Base-by-base conservation (phyloP, 2,797 vertebrate genomes). In the Cyclura pinguis region DNA sequence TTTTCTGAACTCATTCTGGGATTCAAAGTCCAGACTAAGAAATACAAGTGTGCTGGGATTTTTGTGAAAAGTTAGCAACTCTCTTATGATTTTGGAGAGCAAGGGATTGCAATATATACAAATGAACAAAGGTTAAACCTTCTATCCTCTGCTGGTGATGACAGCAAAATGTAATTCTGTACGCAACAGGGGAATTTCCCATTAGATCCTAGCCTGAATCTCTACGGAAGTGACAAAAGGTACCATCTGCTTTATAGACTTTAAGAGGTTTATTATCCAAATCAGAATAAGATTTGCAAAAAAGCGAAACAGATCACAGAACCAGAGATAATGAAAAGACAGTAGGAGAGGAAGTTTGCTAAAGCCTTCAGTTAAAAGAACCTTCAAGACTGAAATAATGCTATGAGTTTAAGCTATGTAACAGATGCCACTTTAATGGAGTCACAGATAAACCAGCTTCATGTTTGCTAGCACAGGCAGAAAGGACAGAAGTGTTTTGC, bases 251-350 rank as follows among this genome's bases (percentile, higher is more conserved):
- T 90, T 90, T 90, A 90, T 86, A 62, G 84, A 14, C 84, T 90
- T 81, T 81, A 64, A 86, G 89, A 90, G 52, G 89, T 90, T 90
- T 90, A 90, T 90, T 90, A 90, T 86, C 84, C 89, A 90, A 90
- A 86, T 81, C 84, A 90, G 78, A 90, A 81, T 81, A 86, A 59
- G 77, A 90, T 86, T 90, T 86, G 84, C 52, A 80, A 80, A 86
- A 80, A 86, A 55, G 84, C 64, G 80, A 74, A 77, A 62, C 64
- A 90, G 55, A 81, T 90, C 77, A 86, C 52, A 86, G 52, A 90
- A 90, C 89, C 52, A 90, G 84, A 90, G 35, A 74, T 84, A 89
- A 89, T 86, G 89, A 86, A 90, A 90, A 72, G 77, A 74, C 59
- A 81, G 77, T 80, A 86, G 84, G 67, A 59, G 62, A 80, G 84